Percentiles rank a stretch among this genome's conserved stretches.
Evolutionary conservation across 2,113 vertebrate species (phyloP).

Genomic region (Mastomys coucha): DNA sequence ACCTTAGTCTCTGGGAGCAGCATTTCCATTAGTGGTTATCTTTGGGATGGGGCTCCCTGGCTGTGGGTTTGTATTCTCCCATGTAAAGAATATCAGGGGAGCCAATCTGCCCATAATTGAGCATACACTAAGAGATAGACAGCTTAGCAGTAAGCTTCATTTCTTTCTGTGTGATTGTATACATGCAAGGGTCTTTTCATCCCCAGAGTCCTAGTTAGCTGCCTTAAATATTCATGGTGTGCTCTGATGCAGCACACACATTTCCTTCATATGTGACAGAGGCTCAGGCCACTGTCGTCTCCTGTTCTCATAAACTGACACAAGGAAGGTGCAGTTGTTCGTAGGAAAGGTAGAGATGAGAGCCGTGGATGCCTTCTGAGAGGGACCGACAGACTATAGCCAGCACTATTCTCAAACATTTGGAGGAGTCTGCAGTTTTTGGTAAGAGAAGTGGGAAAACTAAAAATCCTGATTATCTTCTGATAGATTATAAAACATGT

Average conservation of each 20-base stretch:
- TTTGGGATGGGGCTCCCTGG: neutral
- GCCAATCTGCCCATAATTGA: neutral
- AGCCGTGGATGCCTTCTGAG: neutral
- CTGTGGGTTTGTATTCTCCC: neutral
- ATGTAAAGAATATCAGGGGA: neutral
- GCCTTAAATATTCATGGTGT: conserved; percentile 60
- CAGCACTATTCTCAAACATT: neutral
- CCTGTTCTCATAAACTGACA: neutral
- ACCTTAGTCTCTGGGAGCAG: neutral
- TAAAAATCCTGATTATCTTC: neutral
- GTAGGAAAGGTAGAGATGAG: conserved; percentile 26
- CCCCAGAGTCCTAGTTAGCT: conserved; percentile 48
- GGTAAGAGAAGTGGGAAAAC: neutral
- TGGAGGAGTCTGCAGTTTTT: neutral
- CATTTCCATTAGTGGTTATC: neutral
- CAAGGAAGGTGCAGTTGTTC: neutral
- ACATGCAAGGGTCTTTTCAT: neutral
- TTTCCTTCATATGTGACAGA: neutral
- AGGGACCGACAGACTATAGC: neutral
- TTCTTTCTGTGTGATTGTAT: neutral
- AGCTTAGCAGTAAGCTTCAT: neutral
- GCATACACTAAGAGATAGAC: neutral
- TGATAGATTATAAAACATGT: neutral
- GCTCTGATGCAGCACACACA: neutral
- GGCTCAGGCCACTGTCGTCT: neutral